These are phyloP conservation scores for Pica pica DNA, from an alignment of 2,113 vertebrate genomes.

Conservation along the genomic window DNA sequence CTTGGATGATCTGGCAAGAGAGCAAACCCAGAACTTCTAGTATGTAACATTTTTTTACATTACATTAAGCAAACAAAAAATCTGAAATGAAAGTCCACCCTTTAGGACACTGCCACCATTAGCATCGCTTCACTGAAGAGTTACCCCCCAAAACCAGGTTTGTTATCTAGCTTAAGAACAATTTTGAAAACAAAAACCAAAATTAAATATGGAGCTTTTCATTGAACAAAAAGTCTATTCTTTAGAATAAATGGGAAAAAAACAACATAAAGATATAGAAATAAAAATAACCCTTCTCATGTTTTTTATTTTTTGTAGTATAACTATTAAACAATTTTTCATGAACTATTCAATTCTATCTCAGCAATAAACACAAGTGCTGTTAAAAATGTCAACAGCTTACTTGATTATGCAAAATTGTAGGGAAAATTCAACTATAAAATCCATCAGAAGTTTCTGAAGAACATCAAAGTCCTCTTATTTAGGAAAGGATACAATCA, in stretches of 20 bases:
- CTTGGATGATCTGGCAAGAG: conserved; percentile 86
- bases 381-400: conserved; percentile 59
- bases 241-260: not conserved
- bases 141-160: not conserved
- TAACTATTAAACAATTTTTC: conserved; percentile 1
- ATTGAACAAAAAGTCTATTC: not conserved
- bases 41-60: not conserved
- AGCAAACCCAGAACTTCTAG: not conserved
- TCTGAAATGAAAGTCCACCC: not conserved
- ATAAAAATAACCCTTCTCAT: not conserved
- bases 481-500: conserved; percentile 64
- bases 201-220: not conserved
- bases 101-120: not conserved
- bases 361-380: conserved; percentile 57
- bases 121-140: not conserved
- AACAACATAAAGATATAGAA: not conserved
- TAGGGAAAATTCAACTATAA: conserved; percentile 62
- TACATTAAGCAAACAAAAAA: not conserved
- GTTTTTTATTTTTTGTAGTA: not conserved
- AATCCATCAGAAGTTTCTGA: conserved; percentile 61
- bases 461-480: conserved; percentile 62
- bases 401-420: conserved; percentile 66
- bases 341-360: conserved; percentile 26
- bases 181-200: not conserved
- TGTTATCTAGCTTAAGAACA: not conserved